Percentiles rank a stretch among this genome's conserved stretches.
Evolutionary conservation across 2,113 vertebrate species (phyloP).

Genomic region (Nothoprocta pentlandii): DNA sequence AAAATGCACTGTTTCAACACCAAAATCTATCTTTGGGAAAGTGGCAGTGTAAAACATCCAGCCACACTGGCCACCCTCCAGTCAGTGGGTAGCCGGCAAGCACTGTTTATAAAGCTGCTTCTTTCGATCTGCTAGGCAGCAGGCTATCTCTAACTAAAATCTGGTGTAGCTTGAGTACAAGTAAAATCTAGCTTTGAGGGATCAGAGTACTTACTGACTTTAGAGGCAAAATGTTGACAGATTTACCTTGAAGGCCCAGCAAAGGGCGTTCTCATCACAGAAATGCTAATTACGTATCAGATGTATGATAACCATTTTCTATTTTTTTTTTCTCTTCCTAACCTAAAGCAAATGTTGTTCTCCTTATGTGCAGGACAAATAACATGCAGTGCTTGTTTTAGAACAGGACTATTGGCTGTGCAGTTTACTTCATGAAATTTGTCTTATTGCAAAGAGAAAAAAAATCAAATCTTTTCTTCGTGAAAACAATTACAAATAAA

Average conservation of each 20-base stretch:
- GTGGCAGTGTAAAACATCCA: not conserved
- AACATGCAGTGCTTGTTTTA: not conserved
- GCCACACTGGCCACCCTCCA: no score
- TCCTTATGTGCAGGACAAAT: not conserved
- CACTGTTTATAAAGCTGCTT: not conserved
- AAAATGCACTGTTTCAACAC: not conserved
- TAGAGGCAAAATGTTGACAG: not conserved
- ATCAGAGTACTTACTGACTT: not conserved
- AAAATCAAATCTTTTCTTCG: not conserved
- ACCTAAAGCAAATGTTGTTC: not conserved
- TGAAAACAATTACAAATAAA: not conserved
- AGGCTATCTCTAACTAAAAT: not conserved
- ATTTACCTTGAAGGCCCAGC: not conserved
- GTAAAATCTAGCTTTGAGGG: not conserved
- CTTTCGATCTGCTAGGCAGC: fast-evolving
- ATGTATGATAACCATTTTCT: not conserved
- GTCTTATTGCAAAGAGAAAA: not conserved
- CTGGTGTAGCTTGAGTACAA: not conserved
- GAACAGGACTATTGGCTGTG: not conserved
- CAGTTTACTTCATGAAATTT: not conserved
- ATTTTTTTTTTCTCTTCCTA: not conserved
- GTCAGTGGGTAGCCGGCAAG: not conserved
- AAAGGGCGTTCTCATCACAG: not conserved
- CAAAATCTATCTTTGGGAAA: not conserved
- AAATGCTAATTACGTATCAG: not conserved